Base-by-base conservation (phyloP, 92 coral and sea anemone species). In the Isaurus tuberculatus region DNA sequence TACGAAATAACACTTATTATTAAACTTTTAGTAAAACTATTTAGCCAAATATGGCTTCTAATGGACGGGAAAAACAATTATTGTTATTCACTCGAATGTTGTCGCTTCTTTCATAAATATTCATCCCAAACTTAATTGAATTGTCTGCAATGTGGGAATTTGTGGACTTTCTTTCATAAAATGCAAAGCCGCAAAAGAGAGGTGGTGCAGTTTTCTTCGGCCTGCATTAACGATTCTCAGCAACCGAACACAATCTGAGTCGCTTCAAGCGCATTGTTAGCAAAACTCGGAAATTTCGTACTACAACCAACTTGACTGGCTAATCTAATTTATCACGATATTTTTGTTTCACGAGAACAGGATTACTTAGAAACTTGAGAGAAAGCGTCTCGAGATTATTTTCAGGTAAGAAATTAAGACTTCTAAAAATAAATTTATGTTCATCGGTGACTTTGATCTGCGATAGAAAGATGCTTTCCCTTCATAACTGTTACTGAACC, bases 31-130 rank as follows among this genome's bases (percentile, higher is more conserved):
- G 44, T 26, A 34, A 37, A 32, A 4, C 11, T 22, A 67, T 11
- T 67, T 67, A 17, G 44, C 20, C 15, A 49, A 69, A 29, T 32
- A 30, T 69, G n/a, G 74, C 22, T 69, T 37, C 51, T 37, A 69
- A 34, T 69, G 34, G 31, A 36, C 5, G n/a, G 34, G 53, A 1
- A 34, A 22, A 34, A 36, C 16, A 22, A 36, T 36, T 69, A 16
- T 69, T 48, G 36, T 69, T 69, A 33, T 37, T 36, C 51, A 36
- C 51, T 69, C 48, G 36, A 69, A 69, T 69, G 19, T 26, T 69
- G 74, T 69, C 30, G 74, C 74, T 23, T n/a, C 30, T 37, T 37
- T 69, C 74, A 69, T 69, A 34, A 69, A 69, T 69, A 69, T 69
- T 69, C 74, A 69, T 69, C 44, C 51, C 43, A n/a, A n/a, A 36